Conservation (phyloP, 2,113 vertebrate genomes). For the Phasianus colchicus region DNA sequence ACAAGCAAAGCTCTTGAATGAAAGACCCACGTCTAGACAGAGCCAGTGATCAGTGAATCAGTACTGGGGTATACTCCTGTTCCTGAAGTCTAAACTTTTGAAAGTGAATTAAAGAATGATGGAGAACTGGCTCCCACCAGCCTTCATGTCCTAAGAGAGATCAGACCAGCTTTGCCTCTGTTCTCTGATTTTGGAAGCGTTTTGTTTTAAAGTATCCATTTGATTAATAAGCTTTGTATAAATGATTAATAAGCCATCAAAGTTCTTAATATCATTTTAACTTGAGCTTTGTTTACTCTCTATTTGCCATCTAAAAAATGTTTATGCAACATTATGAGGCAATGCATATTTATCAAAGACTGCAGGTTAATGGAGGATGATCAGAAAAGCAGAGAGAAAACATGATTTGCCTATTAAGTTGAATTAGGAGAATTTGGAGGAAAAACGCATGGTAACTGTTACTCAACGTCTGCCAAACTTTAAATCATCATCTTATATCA, state of each 20-base stretch:
- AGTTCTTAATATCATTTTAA: slow-evolving; percentile 49
- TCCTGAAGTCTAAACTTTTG: background rate
- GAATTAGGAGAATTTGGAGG: slow-evolving; percentile 44
- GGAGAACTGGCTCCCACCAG: background rate
- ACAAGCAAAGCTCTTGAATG: background rate
- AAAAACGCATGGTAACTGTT: slow-evolving; percentile 51
- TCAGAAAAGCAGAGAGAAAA: slow-evolving; percentile 48
- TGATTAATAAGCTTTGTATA: slow-evolving; percentile 45
- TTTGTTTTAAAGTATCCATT: slow-evolving; percentile 25
- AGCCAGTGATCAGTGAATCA: background rate
- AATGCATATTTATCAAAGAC: slow-evolving; percentile 54
- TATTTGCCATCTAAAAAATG: slow-evolving; percentile 57
- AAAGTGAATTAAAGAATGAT: background rate
- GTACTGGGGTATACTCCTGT: background rate
- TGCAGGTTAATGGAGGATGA: slow-evolving; percentile 55
- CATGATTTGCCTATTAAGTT: slow-evolving; percentile 50
- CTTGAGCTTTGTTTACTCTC: slow-evolving; percentile 53
- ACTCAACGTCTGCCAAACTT: slow-evolving; percentile 28
- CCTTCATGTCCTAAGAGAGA: background rate
- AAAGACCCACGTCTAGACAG: background rate
- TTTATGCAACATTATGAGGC: slow-evolving; percentile 60
- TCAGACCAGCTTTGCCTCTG: background rate
- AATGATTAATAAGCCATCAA: slow-evolving; percentile 53
- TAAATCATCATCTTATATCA: slow-evolving; percentile 48
- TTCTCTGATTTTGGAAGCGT: background rate